Evolutionary conservation across 1,140 invertebrate species (phyloP), one percentile per base, ranked within the genome.

Genomic region (Pseudoatta argentina): DNA sequence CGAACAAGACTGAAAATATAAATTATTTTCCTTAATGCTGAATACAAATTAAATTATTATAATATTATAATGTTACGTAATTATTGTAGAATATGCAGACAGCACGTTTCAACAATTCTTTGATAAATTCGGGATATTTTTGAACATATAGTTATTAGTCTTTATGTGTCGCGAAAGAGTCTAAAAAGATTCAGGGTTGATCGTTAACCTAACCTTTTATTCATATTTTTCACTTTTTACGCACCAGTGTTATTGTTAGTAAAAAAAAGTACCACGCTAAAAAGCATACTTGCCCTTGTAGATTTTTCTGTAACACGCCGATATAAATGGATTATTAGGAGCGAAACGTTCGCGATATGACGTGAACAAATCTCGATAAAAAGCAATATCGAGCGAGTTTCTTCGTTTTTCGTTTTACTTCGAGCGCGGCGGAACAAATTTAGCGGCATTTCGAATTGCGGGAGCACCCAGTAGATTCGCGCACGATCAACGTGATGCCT

Each of bases 381-480:
- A 73, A 72, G 67, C 67, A 59, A 82, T 59, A 69, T 73, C 79
- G 79, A 82, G 53, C 79, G 67, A 48, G 69, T 61, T 16, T 16
- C 14, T 61, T 51, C 39, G 27, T 82, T 59, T 66, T 57, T 27
- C 78, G 66, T 83, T 59, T 72, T 59, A 59, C 55, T 61, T 27
- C 53, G 18, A 69, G 27, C 53, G 39, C 14, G 53, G 53, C 67
- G 79, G 79, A 83, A 83, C 79, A 69, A 83, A 83, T 83, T 73
- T 61, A 72, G 55, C 69, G 69, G 24, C 69, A 83, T 73, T 75
- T 61, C 69, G 79, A 83, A 75, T 83, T 34, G 79, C 79, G 24
- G 59, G 59, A 61, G 55, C 85, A 87, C 85, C 88, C 85, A 69
- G 86, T 90, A 89, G 39, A 89, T 78, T 10, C 34, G 71, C 66